A percentile compares a stretch with the other conserved stretches of the same genome.
These are phyloP conservation scores for Axinella damicornis DNA, from an alignment of 37 sponge, comb jelly and placozoan species.

Conservation along the genomic window DNA sequence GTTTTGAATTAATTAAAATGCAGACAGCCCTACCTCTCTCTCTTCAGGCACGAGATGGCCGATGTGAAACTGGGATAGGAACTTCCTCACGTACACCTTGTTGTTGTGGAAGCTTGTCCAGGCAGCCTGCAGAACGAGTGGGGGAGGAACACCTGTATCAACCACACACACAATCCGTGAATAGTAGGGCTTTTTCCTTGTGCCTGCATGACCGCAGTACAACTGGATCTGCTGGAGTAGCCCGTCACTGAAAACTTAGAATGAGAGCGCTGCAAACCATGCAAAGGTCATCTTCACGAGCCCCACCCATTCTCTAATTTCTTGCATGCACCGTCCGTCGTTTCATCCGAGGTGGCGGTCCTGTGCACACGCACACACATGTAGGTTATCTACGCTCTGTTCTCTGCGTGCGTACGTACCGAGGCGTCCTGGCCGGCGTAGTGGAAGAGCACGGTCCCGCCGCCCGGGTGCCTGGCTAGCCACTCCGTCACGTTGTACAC, in stretches of 20 bases:
- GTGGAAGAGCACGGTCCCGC: constrained; percentile 62
- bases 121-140: constrained; percentile 47
- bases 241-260: too few species aligned
- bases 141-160: background rate
- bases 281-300: background rate
- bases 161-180: too few species aligned
- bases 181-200: too few species aligned
- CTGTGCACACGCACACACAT: too few species aligned
- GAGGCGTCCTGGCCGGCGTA: constrained; percentile 86
- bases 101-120: constrained; percentile 83
- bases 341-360: too few species aligned
- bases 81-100: constrained; percentile 53
- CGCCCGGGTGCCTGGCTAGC: constrained; percentile 80
- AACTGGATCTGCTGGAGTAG: too few species aligned
- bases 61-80: constrained; percentile 59
- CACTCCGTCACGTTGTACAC: constrained; percentile 85
- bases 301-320: background rate
- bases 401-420: background rate
- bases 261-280: too few species aligned
- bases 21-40: constrained; percentile 36
- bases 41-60: constrained; percentile 65
- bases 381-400: too few species aligned
- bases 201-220: too few species aligned
- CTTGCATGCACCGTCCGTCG: too few species aligned
- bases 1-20: background rate